phyloP scores from a whole-genome alignment of 2,113 vertebrate species.

The Pangasianodon hypophthalmus region DNA sequence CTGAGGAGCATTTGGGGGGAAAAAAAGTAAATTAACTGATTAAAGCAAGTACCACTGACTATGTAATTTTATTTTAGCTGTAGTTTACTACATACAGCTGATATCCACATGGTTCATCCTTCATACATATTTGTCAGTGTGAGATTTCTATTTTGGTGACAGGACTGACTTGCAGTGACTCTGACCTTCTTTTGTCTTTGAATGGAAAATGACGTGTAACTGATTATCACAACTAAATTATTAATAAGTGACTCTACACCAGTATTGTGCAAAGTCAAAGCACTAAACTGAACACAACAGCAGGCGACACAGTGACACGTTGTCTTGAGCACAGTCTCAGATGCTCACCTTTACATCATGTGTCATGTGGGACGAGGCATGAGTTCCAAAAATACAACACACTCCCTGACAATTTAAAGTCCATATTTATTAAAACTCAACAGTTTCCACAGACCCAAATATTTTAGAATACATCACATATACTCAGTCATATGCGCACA shows the following conservation, averaged over 20 bases:
- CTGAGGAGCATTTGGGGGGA: too few species aligned
- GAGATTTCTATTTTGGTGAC: background rate
- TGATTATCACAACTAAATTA: background rate
- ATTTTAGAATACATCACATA: slow-evolving; percentile 75
- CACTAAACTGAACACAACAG: background rate
- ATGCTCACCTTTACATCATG: background rate
- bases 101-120: background rate
- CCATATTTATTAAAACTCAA: slow-evolving; percentile 76
- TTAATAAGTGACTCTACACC: background rate
- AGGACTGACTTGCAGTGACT: background rate
- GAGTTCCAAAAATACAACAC: background rate
- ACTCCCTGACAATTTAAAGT: slow-evolving; percentile 25
- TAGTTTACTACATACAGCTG: background rate
- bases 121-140: background rate
- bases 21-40: background rate
- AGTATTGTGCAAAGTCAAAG: background rate
- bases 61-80: background rate
- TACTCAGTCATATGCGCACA: slow-evolving; percentile 76
- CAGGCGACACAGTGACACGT: background rate
- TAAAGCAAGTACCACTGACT: background rate
- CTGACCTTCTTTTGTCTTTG: background rate
- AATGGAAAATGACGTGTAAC: background rate
- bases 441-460: slow-evolving; percentile 76
- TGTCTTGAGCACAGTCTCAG: background rate
- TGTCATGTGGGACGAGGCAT: background rate